phyloP scores from a whole-genome alignment of 2,888 invertebrate species.

The Drosophila neutralis region DNA sequence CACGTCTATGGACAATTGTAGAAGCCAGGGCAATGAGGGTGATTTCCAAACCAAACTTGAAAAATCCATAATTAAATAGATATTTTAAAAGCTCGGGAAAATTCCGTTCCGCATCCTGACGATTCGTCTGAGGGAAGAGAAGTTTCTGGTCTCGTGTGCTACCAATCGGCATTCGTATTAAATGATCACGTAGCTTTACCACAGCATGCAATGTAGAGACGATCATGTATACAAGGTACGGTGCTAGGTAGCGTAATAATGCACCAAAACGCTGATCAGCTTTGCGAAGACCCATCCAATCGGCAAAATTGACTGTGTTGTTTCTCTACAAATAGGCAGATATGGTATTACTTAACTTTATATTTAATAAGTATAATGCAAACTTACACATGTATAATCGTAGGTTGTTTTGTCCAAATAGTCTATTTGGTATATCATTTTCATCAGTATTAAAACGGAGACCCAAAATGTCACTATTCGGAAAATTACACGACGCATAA shows the following conservation, averaged over 20 bases:
- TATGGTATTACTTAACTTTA: background rate
- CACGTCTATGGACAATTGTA: slow-evolving; percentile 94
- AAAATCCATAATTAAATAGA: slow-evolving; percentile 96
- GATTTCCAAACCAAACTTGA: slow-evolving; percentile 98
- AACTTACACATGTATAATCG: slow-evolving; percentile 91
- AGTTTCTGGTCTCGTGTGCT: slow-evolving; percentile 86
- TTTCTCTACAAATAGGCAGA: slow-evolving; percentile 34
- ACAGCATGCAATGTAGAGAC: slow-evolving; percentile 94
- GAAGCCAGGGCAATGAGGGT: slow-evolving; percentile 93
- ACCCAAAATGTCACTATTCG: slow-evolving; percentile 91
- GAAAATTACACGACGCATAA: slow-evolving; percentile 89
- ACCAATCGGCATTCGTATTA: slow-evolving; percentile 85
- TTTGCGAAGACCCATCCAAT: slow-evolving; percentile 94
- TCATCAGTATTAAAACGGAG: slow-evolving; percentile 92
- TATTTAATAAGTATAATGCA: background rate
- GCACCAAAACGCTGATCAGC: slow-evolving; percentile 85
- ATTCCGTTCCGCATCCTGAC: slow-evolving; percentile 94
- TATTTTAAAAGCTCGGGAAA: slow-evolving; percentile 93
- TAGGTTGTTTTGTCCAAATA: slow-evolving; percentile 91
- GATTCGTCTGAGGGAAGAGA: slow-evolving; percentile 91
- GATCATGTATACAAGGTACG: slow-evolving; percentile 93
- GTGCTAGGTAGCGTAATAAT: slow-evolving; percentile 89
- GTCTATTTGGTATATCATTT: slow-evolving; percentile 98
- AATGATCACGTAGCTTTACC: slow-evolving; percentile 92
- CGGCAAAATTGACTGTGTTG: slow-evolving; percentile 87